Conservation (phyloP, 2,888 invertebrate genomes). For the Flabesymbios commensalis region DNA sequence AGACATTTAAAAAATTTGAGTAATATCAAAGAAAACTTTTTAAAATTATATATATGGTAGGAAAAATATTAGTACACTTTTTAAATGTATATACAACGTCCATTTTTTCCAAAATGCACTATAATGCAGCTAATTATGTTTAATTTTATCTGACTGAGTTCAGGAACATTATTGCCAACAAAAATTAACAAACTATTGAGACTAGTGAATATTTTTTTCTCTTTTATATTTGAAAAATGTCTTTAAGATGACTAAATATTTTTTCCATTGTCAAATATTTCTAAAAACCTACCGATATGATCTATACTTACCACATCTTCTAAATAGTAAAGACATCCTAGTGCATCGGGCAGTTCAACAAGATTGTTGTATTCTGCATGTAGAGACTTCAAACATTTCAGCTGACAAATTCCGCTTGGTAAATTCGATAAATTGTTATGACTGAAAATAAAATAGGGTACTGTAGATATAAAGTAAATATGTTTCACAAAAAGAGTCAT, state of each 20-base stretch:
- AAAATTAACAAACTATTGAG: too few relatives aligned
- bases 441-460: conserved; percentile 37
- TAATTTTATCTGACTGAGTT: too few relatives aligned
- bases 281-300: not conserved
- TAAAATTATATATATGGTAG: too few relatives aligned
- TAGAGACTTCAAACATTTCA: conserved; percentile 74
- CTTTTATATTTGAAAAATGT: too few relatives aligned
- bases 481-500: not conserved
- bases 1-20: too few relatives aligned
- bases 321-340: conserved; percentile 80
- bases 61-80: not conserved
- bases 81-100: too few relatives aligned
- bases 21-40: too few relatives aligned
- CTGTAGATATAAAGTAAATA: not conserved
- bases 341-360: conserved; percentile 70
- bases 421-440: conserved; percentile 69
- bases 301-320: conserved; percentile 70
- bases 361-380: conserved; percentile 78
- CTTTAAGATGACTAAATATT: not conserved
- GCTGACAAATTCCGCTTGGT: conserved; percentile 72
- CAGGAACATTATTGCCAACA: too few relatives aligned
- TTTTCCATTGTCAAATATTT: not conserved
- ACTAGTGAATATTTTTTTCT: too few relatives aligned
- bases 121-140: too few relatives aligned
- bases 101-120: too few relatives aligned